These are phyloP conservation scores for Champsocephalus esox DNA, from an alignment of 2,797 vertebrate species.

Conservation along the genomic window DNA sequence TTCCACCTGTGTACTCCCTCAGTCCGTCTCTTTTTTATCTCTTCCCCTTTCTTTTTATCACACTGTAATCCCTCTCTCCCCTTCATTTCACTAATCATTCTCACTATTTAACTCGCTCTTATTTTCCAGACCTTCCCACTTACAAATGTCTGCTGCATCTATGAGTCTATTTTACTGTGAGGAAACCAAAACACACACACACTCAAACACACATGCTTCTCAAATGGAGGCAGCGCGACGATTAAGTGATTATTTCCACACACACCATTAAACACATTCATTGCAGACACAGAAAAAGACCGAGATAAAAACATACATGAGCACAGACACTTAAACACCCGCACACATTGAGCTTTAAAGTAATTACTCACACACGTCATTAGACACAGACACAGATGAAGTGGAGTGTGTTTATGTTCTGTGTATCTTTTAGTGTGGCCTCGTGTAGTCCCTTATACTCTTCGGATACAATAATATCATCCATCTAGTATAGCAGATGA, in stretches of 20 bases:
- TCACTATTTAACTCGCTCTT: constrained; percentile 40
- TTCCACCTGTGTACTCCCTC: constrained; percentile 37
- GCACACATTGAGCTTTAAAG: constrained; percentile 68
- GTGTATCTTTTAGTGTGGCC: constrained; percentile 60
- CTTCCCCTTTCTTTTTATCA: constrained; percentile 19
- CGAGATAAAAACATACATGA: constrained; percentile 78
- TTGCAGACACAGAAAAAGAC: constrained; percentile 74
- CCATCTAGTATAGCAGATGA: constrained; percentile 39
- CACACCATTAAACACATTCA: constrained; percentile 83
- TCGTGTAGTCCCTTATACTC: constrained; percentile 42
- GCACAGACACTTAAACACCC: constrained; percentile 76
- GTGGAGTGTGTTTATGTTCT: constrained; percentile 77
- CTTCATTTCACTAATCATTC: constrained; percentile 47
- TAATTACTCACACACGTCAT: constrained; percentile 84
- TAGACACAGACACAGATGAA: constrained; percentile 80
- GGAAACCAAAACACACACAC: constrained; percentile 38
- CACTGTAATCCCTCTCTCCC: constrained; percentile 31
- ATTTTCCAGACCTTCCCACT: constrained; percentile 29
- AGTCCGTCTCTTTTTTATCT: constrained; percentile 38
- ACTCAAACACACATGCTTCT: constrained; percentile 42
- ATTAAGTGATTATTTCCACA: constrained; percentile 84
- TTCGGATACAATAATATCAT: constrained; percentile 48
- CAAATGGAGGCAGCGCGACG: constrained; percentile 72
- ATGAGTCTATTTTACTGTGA: constrained; percentile 56
- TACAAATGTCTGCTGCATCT: constrained; percentile 38